Evolutionary conservation across 2,113 vertebrate species (phyloP), one percentile per base, ranked within the genome.

Genomic region (Macquaria ambigua): DNA sequence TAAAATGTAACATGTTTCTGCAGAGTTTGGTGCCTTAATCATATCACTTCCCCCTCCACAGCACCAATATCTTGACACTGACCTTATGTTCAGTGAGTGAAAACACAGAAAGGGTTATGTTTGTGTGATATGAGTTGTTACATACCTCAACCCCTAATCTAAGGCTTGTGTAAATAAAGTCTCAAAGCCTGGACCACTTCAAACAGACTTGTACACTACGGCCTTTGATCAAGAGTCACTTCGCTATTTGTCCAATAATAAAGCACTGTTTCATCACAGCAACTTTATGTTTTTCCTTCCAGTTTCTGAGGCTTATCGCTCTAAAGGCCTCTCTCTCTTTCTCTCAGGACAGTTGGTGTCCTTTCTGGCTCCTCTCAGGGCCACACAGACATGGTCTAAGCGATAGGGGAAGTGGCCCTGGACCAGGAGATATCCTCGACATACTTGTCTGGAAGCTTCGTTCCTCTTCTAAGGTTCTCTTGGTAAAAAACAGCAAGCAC

Each of bases 391-490:
- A 43, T 21, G 23, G 70, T 77, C 21, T 77, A 2, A 66, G 66
- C 11, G 87, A 87, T 89, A 79, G 28, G 34, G 31, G 52, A 82
- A 74, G 77, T 77, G 87, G 85, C 81, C 88, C 66, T 48, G 1
- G 53, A 84, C 79, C 67, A 81, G 72, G 39, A 93, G 77, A 80
- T 85, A 90, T 69, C 71, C 81, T 72, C 28, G 0, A 39, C 64
- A 69, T 61, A 64, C 79, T 83, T 67, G 74, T 91, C 83, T 90
- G 71, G 66, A 48, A 25, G 59, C 23, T 63, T 53, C 56, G 61
- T 73, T 87, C 46, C 70, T 86, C 78, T 87, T 82, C 76, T 71
- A 86, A 90, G 83, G 83, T 63, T 85, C 84, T 83, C 66, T 81
- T 63, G 58, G 39, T 55, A 71, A 89, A 85, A 62, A 14, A 48